phyloP scores from a whole-genome alignment of 2,888 invertebrate species.

The Ormyrus thymus region DNA sequence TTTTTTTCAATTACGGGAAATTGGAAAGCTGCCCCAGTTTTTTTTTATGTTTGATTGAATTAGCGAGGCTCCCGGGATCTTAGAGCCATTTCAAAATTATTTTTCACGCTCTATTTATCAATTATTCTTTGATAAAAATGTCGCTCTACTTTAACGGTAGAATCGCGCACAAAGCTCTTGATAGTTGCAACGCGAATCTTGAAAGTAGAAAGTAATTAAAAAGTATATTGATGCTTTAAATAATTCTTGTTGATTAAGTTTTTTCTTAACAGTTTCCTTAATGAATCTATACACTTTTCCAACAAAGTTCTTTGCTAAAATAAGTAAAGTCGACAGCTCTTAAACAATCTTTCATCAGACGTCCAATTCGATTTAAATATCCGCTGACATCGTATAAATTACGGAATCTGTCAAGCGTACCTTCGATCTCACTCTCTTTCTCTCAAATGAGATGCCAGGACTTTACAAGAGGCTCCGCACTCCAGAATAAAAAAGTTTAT shows the following conservation, averaged over 20 bases:
- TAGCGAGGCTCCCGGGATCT: no score
- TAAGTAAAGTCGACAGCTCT: neutral
- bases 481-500: conserved; percentile 36
- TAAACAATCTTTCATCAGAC: conserved; percentile 10
- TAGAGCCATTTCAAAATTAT: neutral
- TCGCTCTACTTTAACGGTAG: neutral
- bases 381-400: conserved; percentile 31
- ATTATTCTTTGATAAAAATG: neutral
- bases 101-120: neutral
- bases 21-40: no score
- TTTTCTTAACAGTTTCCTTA: neutral
- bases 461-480: conserved; percentile 8
- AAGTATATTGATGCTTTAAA: no score
- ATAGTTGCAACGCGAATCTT: no score
- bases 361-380: conserved; percentile 11
- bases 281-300: neutral
- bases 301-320: neutral
- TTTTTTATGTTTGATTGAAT: no score
- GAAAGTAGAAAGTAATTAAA: no score
- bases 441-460: conserved; percentile 15
- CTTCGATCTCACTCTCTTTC: neutral
- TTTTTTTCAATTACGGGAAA: no score
- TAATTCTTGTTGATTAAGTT: neutral
- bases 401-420: conserved; percentile 23
- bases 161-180: neutral